Evolutionary conservation across 2,113 vertebrate species (phyloP).

Genomic region (Pseudorectes ferrugineus): DNA sequence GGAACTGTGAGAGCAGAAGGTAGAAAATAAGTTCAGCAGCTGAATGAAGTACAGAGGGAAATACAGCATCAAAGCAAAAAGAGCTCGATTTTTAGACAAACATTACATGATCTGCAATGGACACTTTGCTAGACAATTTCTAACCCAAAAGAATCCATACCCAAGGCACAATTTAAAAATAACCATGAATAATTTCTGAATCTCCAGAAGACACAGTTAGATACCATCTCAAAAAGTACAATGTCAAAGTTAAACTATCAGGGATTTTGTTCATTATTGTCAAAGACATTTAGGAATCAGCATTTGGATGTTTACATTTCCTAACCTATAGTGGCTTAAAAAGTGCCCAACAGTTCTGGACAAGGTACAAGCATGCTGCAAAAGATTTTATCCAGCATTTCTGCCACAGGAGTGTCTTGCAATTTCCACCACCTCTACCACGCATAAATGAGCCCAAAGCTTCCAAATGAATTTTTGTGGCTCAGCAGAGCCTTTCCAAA

Average conservation of each 20-base stretch:
- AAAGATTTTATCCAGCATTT: not conserved
- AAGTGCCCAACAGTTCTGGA: not conserved
- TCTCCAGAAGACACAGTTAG: not conserved
- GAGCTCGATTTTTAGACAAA: not conserved
- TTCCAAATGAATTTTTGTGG: not conserved
- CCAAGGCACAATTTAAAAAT: conserved; percentile 2
- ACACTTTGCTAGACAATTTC: not conserved
- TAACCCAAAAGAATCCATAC: not conserved
- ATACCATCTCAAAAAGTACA: not conserved
- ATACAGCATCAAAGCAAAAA: not conserved
- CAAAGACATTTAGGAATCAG: not conserved
- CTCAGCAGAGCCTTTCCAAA: not conserved
- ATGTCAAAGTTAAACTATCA: not conserved
- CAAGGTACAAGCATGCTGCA: not conserved
- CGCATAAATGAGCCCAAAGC: not conserved
- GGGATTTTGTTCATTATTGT: not conserved
- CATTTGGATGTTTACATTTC: not conserved
- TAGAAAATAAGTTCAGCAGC: not conserved
- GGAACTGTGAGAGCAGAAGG: not conserved
- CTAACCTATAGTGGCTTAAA: not conserved
- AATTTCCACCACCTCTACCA: not conserved
- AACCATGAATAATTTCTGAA: not conserved
- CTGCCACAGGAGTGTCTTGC: not conserved
- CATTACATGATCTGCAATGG: not conserved
- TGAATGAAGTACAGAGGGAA: not conserved